These are phyloP conservation scores for Cylindroiulus punctatus DNA, from an alignment of 2,888 invertebrate species.

Conservation along the genomic window DNA sequence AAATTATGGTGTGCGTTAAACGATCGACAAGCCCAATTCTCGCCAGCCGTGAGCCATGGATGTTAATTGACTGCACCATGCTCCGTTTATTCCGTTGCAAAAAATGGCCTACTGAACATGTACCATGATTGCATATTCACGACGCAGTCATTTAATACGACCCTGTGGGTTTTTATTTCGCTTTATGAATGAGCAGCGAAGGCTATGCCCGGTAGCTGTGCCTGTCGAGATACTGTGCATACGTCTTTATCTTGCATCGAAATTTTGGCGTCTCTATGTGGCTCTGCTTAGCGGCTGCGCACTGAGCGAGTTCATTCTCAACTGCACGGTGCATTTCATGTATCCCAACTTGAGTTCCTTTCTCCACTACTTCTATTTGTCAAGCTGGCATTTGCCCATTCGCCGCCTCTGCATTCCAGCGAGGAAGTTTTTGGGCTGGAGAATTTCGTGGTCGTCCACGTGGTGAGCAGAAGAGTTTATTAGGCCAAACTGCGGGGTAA, in stretches of 20 bases:
- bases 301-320: background rate
- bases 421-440: background rate
- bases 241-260: background rate
- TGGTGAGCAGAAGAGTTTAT: background rate
- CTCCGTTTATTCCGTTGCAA: too few relatives aligned
- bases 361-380: slow-evolving; percentile 1
- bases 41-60: too few relatives aligned
- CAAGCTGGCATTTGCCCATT: slow-evolving; percentile 28
- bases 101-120: too few relatives aligned
- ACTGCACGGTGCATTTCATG: background rate
- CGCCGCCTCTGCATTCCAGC: background rate
- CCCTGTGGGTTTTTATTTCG: background rate
- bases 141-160: background rate
- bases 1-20: too few relatives aligned
- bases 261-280: slow-evolving; percentile 21
- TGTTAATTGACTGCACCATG: too few relatives aligned
- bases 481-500: background rate
- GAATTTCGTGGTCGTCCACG: background rate
- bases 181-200: background rate
- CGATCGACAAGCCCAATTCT: too few relatives aligned
- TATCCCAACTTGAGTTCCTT: background rate
- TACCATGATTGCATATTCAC: too few relatives aligned
- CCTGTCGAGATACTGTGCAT: background rate
- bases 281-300: background rate
- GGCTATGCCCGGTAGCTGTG: background rate